Base-by-base conservation (phyloP, 2,797 vertebrate genomes). In the Siniperca undulata region DNA sequence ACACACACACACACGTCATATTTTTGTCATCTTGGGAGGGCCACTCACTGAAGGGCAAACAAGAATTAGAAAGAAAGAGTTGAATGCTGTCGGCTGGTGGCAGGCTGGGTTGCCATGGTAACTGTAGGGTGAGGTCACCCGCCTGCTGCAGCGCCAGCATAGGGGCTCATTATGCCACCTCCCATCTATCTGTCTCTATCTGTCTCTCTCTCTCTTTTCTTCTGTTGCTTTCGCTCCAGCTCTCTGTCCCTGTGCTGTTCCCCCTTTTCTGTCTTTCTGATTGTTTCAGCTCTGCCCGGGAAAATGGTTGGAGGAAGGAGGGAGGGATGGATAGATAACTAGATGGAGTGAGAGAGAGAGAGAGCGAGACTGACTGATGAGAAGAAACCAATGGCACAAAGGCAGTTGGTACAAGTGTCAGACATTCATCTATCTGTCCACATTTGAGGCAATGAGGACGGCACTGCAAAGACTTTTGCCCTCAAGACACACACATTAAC, bases 81-180 rank as follows among this genome's bases (percentile, higher is more conserved):
- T 83, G 89, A 90, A 79, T 70, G 88, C 77, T 88, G 83, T 86
- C 77, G 86, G 86, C 90, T 94, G 90, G 86, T 94, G 93, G 88
- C 86, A 90, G 90, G 80, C 90, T 53, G 86, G 84, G 95, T 96
- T 96, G 88, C 94, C 92, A 94, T 95, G 91, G 94, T 89, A 94
- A 96, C 92, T 82, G 76, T 68, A 70, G 87, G 90, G 93, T 94
- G 94, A 96, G 89, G 92, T 96, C 95, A 96, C 88, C 88, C 86
- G 69, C 84, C 83, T 93, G 91, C 94, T 92, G 92, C 93, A 90
- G 91, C 76, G 48, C 84, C 86, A 89, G 88, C 36, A 34, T 77
- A 83, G 92, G 87, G 91, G 93, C 91, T 94, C 84, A 90, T 93
- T 92, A 91, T 92, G 89, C 91, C 92, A 86, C 91, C 88, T 92